A percentile compares a stretch with the other conserved stretches of the same genome.
phyloP scores from a whole-genome alignment of 2,113 vertebrate genomes.

The Sander vitreus region DNA sequence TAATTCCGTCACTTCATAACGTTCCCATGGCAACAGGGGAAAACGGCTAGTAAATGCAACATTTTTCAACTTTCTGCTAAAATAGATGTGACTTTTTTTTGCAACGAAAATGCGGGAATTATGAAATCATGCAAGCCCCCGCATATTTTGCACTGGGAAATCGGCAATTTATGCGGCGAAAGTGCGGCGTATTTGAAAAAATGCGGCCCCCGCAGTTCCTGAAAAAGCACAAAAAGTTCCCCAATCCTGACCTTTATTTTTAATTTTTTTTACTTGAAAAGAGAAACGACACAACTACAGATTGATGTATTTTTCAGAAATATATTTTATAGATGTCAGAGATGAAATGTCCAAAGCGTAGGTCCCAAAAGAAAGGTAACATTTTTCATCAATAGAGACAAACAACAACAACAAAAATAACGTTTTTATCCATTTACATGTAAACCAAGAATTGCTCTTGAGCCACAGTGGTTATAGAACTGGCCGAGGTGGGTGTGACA shows the following conservation, averaged over 20 bases:
- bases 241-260: background rate
- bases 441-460: constrained; percentile 84
- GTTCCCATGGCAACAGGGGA: too few relatives aligned
- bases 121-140: too few relatives aligned
- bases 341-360: constrained; percentile 84
- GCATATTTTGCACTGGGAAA: too few relatives aligned
- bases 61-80: too few relatives aligned
- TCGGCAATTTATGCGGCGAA: too few relatives aligned
- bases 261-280: background rate
- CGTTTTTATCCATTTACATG: constrained; percentile 79
- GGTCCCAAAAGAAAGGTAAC: constrained; percentile 82
- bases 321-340: constrained; percentile 83
- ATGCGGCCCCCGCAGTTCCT: background rate
- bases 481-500: constrained; percentile 78
- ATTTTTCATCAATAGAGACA: constrained; percentile 80
- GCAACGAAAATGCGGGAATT: too few relatives aligned
- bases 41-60: too few relatives aligned
- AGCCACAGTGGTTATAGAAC: constrained; percentile 84
- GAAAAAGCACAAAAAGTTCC: background rate
- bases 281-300: constrained; percentile 8
- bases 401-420: constrained; percentile 80
- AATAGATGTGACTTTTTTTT: too few relatives aligned
- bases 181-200: too few relatives aligned
- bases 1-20: too few relatives aligned
- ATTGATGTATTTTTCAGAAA: constrained; percentile 79